These are phyloP conservation scores for Myathropa florea DNA, from an alignment of 2,888 invertebrate genomes.

Conservation along the genomic window DNA sequence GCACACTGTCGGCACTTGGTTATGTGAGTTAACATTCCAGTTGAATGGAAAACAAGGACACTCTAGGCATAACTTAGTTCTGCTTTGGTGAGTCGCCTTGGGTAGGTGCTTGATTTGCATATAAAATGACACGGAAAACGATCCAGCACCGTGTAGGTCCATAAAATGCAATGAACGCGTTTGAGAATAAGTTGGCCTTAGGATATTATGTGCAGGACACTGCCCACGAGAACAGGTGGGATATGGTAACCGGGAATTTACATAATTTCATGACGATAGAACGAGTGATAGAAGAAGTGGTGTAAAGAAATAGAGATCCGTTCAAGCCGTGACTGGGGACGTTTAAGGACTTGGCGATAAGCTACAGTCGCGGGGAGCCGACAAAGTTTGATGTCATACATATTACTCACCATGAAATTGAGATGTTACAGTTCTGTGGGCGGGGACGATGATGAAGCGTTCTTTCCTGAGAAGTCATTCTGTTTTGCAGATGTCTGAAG, in stretches of 20 bases:
- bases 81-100: slow-evolving; percentile 9
- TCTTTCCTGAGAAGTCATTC: not conserved
- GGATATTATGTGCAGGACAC: slow-evolving; percentile 11
- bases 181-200: not conserved
- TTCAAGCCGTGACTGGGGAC: not conserved
- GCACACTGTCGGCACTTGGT: slow-evolving; percentile 14
- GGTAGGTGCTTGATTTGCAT: slow-evolving; percentile 48
- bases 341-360: not conserved
- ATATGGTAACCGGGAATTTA: slow-evolving; percentile 1
- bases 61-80: slow-evolving; percentile 62
- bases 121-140: slow-evolving; percentile 17
- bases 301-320: not conserved
- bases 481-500: not conserved
- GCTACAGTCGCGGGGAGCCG: not conserved
- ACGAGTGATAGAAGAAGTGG: not conserved
- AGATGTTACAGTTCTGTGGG: not conserved
- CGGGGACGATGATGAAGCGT: not conserved
- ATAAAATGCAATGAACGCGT: slow-evolving; percentile 15
- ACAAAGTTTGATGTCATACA: no score
- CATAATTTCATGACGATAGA: slow-evolving; percentile 29
- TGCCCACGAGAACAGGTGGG: slow-evolving; percentile 38
- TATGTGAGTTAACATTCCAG: slow-evolving; percentile 8
- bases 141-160: slow-evolving; percentile 5
- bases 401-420: not conserved
- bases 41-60: slow-evolving; percentile 19